A percentile compares a stretch with the other conserved stretches of the same genome.
These are phyloP conservation scores for Sminthurides aquaticus DNA, from an alignment of 2,888 invertebrate species.

Conservation along the genomic window DNA sequence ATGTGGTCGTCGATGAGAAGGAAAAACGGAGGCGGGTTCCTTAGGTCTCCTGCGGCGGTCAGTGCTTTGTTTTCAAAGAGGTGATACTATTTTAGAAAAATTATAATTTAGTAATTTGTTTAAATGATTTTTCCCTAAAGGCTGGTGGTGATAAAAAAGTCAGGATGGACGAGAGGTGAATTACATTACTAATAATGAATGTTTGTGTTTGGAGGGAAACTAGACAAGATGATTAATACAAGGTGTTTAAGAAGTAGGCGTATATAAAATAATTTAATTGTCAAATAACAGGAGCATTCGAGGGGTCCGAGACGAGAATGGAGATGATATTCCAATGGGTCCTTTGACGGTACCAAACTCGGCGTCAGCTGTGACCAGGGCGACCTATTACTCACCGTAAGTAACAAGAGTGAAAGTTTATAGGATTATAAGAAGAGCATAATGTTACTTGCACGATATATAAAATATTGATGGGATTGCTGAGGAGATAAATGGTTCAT, in stretches of 20 bases:
- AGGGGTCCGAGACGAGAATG: conserved; percentile 52
- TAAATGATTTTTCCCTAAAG: not conserved
- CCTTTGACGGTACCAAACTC: conserved; percentile 50
- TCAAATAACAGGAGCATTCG: conserved; percentile 29
- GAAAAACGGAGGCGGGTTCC: conserved; percentile 58
- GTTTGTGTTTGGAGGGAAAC: no score
- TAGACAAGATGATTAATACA: no score
- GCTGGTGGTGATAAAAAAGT: not conserved
- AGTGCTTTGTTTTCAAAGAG: not conserved
- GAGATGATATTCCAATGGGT: conserved; percentile 63
- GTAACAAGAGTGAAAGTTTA: no score
- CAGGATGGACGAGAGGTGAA: not conserved
- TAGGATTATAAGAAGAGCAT: no score
- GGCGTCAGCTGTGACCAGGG: not conserved
- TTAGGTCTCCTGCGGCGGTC: conserved; percentile 49
- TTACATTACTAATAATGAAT: no score
- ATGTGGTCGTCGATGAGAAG: conserved; percentile 90
- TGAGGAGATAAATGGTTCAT: no score
- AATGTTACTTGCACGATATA: no score
- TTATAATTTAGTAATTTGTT: not conserved
- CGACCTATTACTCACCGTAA: not conserved
- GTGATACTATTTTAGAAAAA: not conserved
- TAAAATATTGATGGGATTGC: no score
- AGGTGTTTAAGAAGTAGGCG: no score
- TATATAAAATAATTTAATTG: no score